Percentiles rank a stretch among this genome's conserved stretches.
Evolutionary conservation across 2,888 invertebrate species (phyloP).

Genomic region (Poecilobothrus nobilitatus): DNA sequence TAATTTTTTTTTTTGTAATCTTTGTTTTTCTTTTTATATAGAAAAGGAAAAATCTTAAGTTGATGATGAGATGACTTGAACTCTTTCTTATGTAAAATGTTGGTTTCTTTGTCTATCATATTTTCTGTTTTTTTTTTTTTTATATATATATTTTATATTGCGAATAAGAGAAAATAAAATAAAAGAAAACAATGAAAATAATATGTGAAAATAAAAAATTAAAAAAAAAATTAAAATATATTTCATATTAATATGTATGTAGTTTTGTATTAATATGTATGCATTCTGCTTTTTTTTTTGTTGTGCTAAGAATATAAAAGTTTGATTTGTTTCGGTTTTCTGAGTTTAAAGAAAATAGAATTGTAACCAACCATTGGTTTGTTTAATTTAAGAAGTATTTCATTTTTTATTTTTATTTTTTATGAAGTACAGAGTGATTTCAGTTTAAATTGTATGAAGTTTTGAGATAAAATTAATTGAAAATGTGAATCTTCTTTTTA

Average conservation of each 20-base stretch:
- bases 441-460: no score
- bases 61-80: conserved; percentile 6
- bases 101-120: not conserved
- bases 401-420: not conserved
- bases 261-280: no score
- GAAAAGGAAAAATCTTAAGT: not conserved
- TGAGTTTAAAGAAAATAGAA: not conserved
- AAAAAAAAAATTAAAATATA: no score
- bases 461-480: no score
- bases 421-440: not conserved
- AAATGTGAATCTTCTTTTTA: no score
- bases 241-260: no score
- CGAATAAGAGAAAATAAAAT: no score
- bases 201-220: no score
- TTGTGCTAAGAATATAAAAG: not conserved
- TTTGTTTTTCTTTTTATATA: no score
- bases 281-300: not conserved
- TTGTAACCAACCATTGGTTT: not conserved
- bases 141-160: no score
- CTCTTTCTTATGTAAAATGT: not conserved
- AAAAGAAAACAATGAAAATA: no score
- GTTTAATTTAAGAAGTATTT: not conserved
- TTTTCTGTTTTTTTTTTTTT: not conserved
- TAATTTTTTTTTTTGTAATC: no score
- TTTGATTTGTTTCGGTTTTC: not conserved